Percentiles rank a stretch among this genome's conserved stretches.
These are phyloP conservation scores for Nudaria mundana DNA, from an alignment of 2,888 invertebrate species.

Conservation along the genomic window DNA sequence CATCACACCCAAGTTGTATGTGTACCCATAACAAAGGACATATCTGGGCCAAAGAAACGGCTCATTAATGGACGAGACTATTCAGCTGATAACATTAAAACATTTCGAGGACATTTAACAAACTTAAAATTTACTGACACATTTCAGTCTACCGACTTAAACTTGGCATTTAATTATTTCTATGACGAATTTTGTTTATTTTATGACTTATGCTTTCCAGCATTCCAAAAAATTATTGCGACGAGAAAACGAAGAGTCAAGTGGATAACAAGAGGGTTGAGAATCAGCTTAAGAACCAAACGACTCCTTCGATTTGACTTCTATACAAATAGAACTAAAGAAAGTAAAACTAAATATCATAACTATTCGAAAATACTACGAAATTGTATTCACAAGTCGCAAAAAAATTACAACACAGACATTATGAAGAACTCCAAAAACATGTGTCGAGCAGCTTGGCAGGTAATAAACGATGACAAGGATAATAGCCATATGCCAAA, in stretches of 20 bases:
- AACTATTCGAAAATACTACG: conserved; percentile 1
- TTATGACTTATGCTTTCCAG: not conserved
- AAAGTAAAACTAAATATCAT: not conserved
- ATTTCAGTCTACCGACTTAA: not conserved
- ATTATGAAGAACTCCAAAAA: not conserved
- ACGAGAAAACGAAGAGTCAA: not conserved
- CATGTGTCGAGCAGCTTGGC: not conserved
- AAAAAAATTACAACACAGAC: not conserved
- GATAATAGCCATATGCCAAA: not conserved
- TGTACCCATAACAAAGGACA: not conserved
- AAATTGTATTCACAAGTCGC: not conserved
- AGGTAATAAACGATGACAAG: not conserved
- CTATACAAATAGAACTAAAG: not conserved
- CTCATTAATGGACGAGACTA: not conserved
- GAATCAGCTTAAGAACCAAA: not conserved
- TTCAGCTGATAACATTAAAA: not conserved
- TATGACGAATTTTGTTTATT: not conserved
- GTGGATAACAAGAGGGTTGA: not conserved
- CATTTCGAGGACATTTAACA: not conserved
- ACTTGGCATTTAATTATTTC: not conserved
- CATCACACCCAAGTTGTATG: not conserved
- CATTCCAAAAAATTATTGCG: not conserved
- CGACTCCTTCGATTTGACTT: not conserved
- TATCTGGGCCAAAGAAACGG: not conserved
- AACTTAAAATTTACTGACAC: not conserved